Evolutionary conservation across 2,113 vertebrate genomes (phyloP).

Genomic region (Crotalus horridus): DNA sequence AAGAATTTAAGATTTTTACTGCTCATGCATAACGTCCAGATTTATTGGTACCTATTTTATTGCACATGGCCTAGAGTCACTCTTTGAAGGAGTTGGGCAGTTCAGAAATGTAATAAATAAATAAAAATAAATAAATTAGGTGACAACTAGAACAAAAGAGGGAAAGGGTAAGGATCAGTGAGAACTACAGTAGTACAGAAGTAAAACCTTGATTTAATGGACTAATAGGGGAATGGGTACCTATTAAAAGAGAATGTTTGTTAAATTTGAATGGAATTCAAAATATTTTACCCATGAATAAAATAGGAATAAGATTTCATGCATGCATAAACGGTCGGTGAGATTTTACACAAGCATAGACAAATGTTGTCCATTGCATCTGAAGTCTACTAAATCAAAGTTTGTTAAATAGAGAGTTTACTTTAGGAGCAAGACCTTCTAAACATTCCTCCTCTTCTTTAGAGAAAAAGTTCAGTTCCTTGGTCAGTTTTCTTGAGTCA

Average conservation of each 20-base stretch:
- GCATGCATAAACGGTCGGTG: not conserved
- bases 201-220: not conserved
- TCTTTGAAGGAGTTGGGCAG: not conserved
- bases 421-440: not conserved
- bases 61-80: not conserved
- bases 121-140: not conserved
- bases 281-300: not conserved
- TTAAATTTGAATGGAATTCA: not conserved
- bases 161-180: not conserved
- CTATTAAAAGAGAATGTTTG: not conserved
- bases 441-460: not conserved
- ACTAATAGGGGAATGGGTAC: not conserved
- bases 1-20: not conserved
- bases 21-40: not conserved
- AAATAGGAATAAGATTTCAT: not conserved
- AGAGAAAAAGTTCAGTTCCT: not conserved
- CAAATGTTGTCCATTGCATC: not conserved
- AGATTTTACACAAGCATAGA: not conserved
- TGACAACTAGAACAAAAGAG: not conserved
- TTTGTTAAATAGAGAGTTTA: not conserved
- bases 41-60: not conserved
- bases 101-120: not conserved
- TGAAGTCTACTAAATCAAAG: not conserved
- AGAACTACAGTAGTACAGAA: not conserved
- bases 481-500: not conserved